Base-by-base conservation (phyloP, 2,888 invertebrate genomes). In the Drosophila siamana region DNA sequence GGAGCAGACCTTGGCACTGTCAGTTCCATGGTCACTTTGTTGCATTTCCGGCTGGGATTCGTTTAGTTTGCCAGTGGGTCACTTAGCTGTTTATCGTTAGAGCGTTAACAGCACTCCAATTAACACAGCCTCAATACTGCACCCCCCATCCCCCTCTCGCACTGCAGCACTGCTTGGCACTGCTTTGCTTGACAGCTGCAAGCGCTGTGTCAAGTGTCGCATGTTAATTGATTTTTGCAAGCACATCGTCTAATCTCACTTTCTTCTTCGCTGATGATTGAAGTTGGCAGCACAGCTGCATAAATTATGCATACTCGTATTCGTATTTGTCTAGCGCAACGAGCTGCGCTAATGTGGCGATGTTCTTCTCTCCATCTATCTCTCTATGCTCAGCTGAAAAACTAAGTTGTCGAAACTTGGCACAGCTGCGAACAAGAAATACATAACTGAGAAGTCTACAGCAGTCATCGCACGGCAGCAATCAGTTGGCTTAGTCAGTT, bases 241-340 rank as follows among this genome's bases (percentile, higher is more conserved):
- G 30, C 30, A 4, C 1, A 8, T 28, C 1, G 67, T 55, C 36
- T 67, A 19, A 40, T 62, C 50, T 61, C 28, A 33, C 30, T 57
- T 44, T 56, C 46, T 19, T 3, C 19, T 19, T 3, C 19, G 19
- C 19, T 19, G 2, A 19, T 19, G 19, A 19, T 19, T 19, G 19
- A 19, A 19, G 19, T 19, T 19, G 19, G 3, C 19, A 19, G 19
- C 19, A 3, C 19, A 19, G 2, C 13, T 56, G 40, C 40, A 24
- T 54, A 22, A 30, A 57, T 28, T 40, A 44, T 47, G 73, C 74
- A 77, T 72, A 79, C 68, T 86, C 83, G 48, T 40, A 44, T 47
- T 68, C 74, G 72, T 72, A 79, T 69, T 86, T 86, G 48, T 43
- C 60, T 67, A 54, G 64, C 81, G n/a, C n/a, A n/a, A n/a, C n/a